Base-by-base conservation (phyloP, 2,888 invertebrate species). In the Agrotis exclamationis region DNA sequence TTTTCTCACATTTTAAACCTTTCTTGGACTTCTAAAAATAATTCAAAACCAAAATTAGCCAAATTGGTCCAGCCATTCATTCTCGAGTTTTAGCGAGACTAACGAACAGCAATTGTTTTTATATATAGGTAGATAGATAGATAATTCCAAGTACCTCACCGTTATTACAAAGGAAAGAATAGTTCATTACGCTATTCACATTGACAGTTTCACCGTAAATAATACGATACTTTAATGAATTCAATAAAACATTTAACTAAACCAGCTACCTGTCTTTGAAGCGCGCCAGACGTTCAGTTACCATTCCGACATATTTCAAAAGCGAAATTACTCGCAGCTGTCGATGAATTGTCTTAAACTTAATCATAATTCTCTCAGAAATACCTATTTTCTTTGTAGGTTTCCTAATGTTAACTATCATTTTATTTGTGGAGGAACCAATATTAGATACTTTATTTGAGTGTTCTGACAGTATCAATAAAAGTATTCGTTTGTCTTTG, bases 341-440 rank as follows among this genome's bases (percentile, higher is more conserved):
- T 58, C 57, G 9, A 53, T 58, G n/a, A 44, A 28, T 24, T 28
- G 24, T 45, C 39, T 5, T 7, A 3, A 57, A 39, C 13, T 7
- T 48, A 14, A 69, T 67, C 11, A 24, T 39, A 58, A 48, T 51
- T 62, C 20, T 16, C n/a, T 45, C 7, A 44, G 9, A 56, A 75
- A 74, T 53, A 33, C 58, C 0, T 44, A 18, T 48, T 76, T 62
- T 47, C 16, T 69, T 62, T 39, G 20, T 51, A 20, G 13, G 47
- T 69, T 47, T 13, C 0, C n/a, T 11, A 28, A 44, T 13, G 20
- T 58, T 63, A 48, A 5, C 11, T 44, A 24, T 2, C n/a, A 51
- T 22, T 63, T 44, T 57, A 62, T 70, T 44, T 47, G n/a, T 13
- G 16, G 18, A 50, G 45, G 39, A 16, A 2, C n/a, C n/a, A 62